Percentiles rank a stretch among this genome's conserved stretches.
Evolutionary conservation across 2,888 invertebrate genomes (phyloP).

Genomic region (Drosophila dives): DNA sequence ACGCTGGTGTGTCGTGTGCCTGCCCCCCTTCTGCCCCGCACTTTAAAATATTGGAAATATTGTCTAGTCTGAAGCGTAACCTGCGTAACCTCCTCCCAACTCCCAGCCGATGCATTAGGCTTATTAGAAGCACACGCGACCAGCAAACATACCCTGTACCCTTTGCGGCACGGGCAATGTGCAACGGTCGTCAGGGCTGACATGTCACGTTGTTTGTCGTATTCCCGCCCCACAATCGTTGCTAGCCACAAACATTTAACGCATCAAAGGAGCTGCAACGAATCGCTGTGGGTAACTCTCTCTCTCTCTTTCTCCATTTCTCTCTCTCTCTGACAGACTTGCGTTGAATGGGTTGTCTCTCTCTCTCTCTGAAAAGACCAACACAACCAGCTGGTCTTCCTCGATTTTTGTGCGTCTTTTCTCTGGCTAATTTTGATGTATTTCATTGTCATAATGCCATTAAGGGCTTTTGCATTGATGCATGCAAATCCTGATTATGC

Average conservation of each 20-base stretch:
- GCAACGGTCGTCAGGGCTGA: conserved; percentile 73
- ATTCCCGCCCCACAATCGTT: neutral
- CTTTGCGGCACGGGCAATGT: conserved; percentile 48
- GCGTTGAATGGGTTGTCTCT: neutral
- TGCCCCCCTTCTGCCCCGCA: conserved; percentile 36
- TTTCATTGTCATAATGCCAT: conserved; percentile 59
- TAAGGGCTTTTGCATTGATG: conserved; percentile 64
- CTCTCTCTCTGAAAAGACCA: neutral
- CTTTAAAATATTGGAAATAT: conserved; percentile 82
- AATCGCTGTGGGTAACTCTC: conserved; percentile 38
- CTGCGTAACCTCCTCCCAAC: conserved; percentile 28
- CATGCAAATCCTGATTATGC: conserved; percentile 80
- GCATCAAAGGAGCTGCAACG: conserved; percentile 71
- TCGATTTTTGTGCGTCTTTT: conserved; percentile 1
- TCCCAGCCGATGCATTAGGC: conserved; percentile 66
- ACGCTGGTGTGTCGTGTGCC: conserved; percentile 62
- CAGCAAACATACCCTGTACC: conserved; percentile 24
- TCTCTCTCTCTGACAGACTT: neutral
- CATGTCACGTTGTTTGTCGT: conserved; percentile 24
- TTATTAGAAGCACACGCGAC: conserved; percentile 76
- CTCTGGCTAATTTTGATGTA: conserved; percentile 50
- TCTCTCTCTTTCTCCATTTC: neutral
- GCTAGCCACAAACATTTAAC: conserved; percentile 70
- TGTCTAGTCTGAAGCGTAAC: conserved; percentile 65
- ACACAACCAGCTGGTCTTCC: conserved; percentile 1